phyloP scores from a whole-genome alignment of 2,113 vertebrate genomes.

The Dendropsophus ebraccatus region DNA sequence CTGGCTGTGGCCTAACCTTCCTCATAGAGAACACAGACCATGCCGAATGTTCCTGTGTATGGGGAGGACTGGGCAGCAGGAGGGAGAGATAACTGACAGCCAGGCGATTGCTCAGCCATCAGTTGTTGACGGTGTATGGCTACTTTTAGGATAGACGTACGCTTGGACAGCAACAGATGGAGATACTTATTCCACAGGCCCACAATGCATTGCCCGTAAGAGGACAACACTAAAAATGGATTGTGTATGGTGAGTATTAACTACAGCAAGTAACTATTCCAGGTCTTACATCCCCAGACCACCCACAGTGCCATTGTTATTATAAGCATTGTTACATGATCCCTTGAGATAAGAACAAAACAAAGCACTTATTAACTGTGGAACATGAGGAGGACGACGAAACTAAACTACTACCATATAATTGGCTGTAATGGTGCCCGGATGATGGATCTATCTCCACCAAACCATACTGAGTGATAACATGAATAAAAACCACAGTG shows the following conservation, averaged over 20 bases:
- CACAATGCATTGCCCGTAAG: neutral
- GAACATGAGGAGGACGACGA: neutral
- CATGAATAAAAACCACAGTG: too few species aligned
- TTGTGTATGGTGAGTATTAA: neutral
- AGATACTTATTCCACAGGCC: neutral
- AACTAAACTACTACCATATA: neutral
- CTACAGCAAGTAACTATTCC: neutral
- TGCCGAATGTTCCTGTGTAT: too few species aligned
- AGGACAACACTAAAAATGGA: neutral
- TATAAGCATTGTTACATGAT: slow-evolving; percentile 27
- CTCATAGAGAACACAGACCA: too few species aligned
- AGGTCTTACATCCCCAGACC: neutral
- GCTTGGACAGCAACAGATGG: too few species aligned
- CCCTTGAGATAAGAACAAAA: slow-evolving; percentile 1
- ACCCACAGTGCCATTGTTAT: slow-evolving; percentile 28
- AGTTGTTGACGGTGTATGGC: too few species aligned
- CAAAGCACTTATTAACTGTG: slow-evolving; percentile 16
- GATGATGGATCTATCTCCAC: neutral
- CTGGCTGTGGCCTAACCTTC: too few species aligned
- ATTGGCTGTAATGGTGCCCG: neutral
- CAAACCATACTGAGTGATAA: too few species aligned
- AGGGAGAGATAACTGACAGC: too few species aligned
- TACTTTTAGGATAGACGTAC: too few species aligned
- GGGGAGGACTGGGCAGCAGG: too few species aligned
- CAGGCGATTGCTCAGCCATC: too few species aligned